Evolutionary conservation across 2,113 vertebrate species (phyloP), one percentile per base, ranked within the genome.

Genomic region (Ramphastos sulfuratus): DNA sequence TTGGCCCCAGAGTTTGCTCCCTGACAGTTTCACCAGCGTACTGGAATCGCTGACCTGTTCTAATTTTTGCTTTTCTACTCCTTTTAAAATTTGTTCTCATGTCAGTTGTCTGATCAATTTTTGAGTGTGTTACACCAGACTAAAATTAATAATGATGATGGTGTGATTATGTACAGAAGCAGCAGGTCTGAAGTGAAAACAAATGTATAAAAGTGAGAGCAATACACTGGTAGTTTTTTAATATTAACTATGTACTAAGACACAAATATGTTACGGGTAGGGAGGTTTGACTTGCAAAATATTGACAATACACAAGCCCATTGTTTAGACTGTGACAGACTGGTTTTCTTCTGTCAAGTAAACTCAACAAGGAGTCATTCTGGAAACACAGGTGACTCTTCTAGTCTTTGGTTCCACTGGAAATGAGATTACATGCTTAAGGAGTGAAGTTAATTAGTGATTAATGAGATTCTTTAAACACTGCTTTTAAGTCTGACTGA

Each of bases 401-500:
- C 25, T 67, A 80, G 42, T 39, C 56, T 63, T 92, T 82, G 66
- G 20, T 90, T 95, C 60, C n/a, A 63, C 17, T 91, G 82, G 85
- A 91, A 95, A 91, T 82, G 27, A 82, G 65, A 92, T 69, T 88
- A 70, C 42, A 59, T 67, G 56, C 33, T 60, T 93, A 86, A 82
- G 73, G 19, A 90, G 44, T 46, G 73, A 79, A 95, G 55, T 56
- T 90, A 90, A 93, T 94, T 66, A 92, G 76, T 11, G 23, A 93
- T 61, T 92, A 96, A 94, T 69, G 13, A 93, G 73, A 91, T 85
- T 90, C n/a, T 21, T 80, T 77, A 95, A 87, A 72, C 2, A 7
- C 25, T 85, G 10, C 42, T 73, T 93, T 87, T 66, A 66, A 83
- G n/a, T 67, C 75, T 85, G 70, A 78, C 67, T 63, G 35, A 52